Evolutionary conservation across 2,113 vertebrate genomes (phyloP).

Genomic region (Psammodynastes pulverulentus): DNA sequence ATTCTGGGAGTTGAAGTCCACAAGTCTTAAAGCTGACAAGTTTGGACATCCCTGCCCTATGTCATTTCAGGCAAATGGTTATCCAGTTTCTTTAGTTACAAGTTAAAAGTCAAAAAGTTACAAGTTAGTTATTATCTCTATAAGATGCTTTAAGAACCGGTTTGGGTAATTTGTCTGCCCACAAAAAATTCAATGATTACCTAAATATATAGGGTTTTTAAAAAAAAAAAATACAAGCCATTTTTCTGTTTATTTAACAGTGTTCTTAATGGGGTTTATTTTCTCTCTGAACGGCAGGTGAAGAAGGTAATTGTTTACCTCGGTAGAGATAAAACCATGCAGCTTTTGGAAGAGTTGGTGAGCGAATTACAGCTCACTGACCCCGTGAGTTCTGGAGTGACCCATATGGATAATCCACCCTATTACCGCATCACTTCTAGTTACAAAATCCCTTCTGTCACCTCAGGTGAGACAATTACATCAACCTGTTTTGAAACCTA

Average conservation of each 20-base stretch:
- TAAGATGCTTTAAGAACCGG: background rate
- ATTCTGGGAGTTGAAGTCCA: too few species aligned
- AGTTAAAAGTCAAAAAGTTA: background rate
- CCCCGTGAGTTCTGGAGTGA: conserved; percentile 90
- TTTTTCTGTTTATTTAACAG: background rate
- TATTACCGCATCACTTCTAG: conserved; percentile 96
- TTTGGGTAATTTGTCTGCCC: background rate
- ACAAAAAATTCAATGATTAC: background rate
- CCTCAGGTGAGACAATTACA: conserved; percentile 82
- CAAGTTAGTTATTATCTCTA: background rate
- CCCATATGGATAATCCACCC: conserved; percentile 97
- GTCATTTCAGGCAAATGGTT: background rate
- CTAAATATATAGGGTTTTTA: too few species aligned
- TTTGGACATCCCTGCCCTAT: too few species aligned
- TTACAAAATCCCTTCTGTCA: conserved; percentile 96
- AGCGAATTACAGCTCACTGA: conserved; percentile 92
- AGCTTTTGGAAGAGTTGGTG: conserved; percentile 94
- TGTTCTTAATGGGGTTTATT: conserved; percentile 5
- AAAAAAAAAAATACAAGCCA: background rate
- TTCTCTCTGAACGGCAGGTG: conserved; percentile 73
- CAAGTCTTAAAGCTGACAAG: too few species aligned
- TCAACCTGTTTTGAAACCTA: background rate
- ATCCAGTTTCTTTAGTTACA: background rate
- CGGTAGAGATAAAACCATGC: conserved; percentile 98
- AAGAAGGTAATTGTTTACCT: conserved; percentile 99